phyloP scores from a whole-genome alignment of 2,113 vertebrate species.

The Engraulis encrasicolus region DNA sequence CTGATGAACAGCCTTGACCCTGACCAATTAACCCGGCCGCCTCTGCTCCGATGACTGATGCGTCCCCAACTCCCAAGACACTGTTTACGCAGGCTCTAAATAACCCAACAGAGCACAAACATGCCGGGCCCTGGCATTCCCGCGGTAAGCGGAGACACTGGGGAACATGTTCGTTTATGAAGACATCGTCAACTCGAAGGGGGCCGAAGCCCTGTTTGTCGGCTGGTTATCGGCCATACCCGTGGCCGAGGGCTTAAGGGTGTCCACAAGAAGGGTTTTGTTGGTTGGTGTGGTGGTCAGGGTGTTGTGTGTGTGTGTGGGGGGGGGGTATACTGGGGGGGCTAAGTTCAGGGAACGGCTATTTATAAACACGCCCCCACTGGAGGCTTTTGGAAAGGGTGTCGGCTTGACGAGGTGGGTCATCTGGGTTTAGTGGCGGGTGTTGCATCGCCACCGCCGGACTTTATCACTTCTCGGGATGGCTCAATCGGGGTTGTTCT shows the following conservation, averaged over 20 bases:
- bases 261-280: not conserved
- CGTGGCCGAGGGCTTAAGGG: slow-evolving; percentile 6
- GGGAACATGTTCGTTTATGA: slow-evolving; percentile 18
- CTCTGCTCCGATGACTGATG: slow-evolving; percentile 27
- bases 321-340: not conserved
- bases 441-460: not conserved
- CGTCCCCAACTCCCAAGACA: slow-evolving; percentile 7
- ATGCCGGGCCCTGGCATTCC: slow-evolving; percentile 24
- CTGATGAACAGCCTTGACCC: slow-evolving; percentile 42
- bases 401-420: slow-evolving; percentile 20
- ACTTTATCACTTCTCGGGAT: slow-evolving; percentile 54
- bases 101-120: slow-evolving; percentile 40
- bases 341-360: slow-evolving; percentile 10
- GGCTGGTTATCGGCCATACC: not conserved
- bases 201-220: not conserved
- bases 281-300: not conserved
- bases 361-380: not conserved
- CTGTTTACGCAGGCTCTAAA: slow-evolving; percentile 49
- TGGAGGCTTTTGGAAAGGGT: not conserved
- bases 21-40: slow-evolving; percentile 44
- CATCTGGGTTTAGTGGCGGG: not conserved
- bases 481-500: slow-evolving; percentile 61
- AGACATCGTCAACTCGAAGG: slow-evolving; percentile 37
- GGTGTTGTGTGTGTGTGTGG: not conserved
- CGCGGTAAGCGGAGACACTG: slow-evolving; percentile 33